Evolutionary conservation across 2,113 vertebrate genomes (phyloP).

Genomic region (Smithornis capensis): DNA sequence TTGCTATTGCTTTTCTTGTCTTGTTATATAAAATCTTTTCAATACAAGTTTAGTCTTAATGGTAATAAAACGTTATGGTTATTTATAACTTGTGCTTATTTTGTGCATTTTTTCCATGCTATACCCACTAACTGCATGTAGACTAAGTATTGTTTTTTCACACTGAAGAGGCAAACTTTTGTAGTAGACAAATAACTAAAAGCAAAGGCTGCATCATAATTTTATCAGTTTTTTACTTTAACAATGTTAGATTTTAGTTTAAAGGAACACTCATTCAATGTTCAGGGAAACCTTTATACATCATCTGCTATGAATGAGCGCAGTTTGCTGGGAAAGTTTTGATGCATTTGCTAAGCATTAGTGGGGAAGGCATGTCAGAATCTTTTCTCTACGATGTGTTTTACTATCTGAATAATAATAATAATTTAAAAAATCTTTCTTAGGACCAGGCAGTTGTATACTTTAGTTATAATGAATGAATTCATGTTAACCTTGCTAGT

Average conservation of each 20-base stretch:
- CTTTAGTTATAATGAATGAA: conserved; percentile 99
- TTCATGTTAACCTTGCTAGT: conserved; percentile 99
- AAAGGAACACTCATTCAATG: conserved; percentile 78
- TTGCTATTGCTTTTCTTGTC: conserved; percentile 99
- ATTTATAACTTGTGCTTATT: conserved; percentile 99
- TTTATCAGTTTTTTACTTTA: conserved; percentile 73
- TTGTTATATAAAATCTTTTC: conserved; percentile 99
- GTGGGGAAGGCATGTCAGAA: conserved; percentile 96
- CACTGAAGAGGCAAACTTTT: conserved; percentile 76
- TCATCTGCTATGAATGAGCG: conserved; percentile 82
- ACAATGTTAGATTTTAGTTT: conserved; percentile 76
- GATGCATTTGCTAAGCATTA: conserved; percentile 95
- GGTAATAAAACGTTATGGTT: conserved; percentile 99
- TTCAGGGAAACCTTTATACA: conserved; percentile 79
- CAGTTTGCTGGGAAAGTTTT: conserved; percentile 80
- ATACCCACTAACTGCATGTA: conserved; percentile 83
- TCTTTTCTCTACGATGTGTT: conserved; percentile 95
- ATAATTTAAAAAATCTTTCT: conserved; percentile 89
- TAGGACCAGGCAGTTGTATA: conserved; percentile 95
- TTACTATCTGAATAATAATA: conserved; percentile 92
- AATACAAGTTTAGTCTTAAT: conserved; percentile 99
- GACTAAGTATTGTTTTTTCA: conserved; percentile 79
- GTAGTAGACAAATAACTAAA: conserved; percentile 75
- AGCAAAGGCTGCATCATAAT: conserved; percentile 77
- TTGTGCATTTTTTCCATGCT: conserved; percentile 95